Percentiles rank a stretch among this genome's conserved stretches.
phyloP scores from a whole-genome alignment of 2,113 vertebrate species.

The Orycteropus afer region DNA sequence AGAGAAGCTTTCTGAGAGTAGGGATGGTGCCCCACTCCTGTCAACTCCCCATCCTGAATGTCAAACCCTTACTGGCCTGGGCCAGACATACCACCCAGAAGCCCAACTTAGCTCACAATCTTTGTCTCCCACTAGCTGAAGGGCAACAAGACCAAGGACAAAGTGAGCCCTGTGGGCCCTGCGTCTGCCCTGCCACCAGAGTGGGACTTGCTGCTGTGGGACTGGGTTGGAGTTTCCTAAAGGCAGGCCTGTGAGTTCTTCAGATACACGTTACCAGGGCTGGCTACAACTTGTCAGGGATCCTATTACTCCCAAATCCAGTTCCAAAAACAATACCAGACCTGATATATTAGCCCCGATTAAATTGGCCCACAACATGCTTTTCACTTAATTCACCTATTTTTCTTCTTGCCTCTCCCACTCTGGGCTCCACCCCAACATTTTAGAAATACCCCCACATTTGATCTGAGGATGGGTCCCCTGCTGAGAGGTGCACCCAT shows the following conservation, averaged over 20 bases:
- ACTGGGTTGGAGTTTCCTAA: neutral
- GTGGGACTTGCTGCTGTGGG: neutral
- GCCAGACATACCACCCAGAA: neutral
- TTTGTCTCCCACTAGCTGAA: neutral
- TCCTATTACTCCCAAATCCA: conserved; percentile 65
- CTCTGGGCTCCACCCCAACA: neutral
- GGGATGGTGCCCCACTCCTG: neutral
- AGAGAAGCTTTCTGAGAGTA: neutral
- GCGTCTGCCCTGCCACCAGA: neutral
- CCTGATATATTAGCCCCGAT: conserved; percentile 58
- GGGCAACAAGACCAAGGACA: neutral
- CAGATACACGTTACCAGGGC: conserved; percentile 49
- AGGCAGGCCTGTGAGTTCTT: conserved; percentile 36
- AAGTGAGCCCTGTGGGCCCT: neutral
- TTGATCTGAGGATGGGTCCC: conserved; percentile 32
- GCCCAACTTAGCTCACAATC: neutral
- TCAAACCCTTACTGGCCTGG: neutral
- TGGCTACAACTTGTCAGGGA: conserved; percentile 64
- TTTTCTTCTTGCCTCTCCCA: conserved; percentile 41
- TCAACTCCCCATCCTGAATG: neutral
- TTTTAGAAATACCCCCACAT: conserved; percentile 7
- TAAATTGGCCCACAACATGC: conserved; percentile 77
- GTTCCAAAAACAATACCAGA: conserved; percentile 79
- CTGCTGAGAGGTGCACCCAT: neutral
- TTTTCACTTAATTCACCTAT: conserved; percentile 71